These are phyloP conservation scores for Aptenodytes forsteri DNA, from an alignment of 2,113 vertebrate species.

Conservation along the genomic window DNA sequence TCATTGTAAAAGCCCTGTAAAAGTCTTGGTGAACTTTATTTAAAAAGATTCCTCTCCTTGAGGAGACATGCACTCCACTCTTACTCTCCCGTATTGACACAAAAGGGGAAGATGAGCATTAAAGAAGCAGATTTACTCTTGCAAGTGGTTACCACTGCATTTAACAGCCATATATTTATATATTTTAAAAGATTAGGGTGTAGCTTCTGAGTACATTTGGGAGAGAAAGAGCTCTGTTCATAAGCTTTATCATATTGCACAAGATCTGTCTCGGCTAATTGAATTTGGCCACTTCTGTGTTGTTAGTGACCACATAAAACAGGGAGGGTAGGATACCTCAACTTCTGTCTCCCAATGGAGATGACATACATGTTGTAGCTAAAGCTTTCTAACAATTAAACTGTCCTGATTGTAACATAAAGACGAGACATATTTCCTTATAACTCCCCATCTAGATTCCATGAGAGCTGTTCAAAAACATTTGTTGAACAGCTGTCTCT, in stretches of 20 bases:
- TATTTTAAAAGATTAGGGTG: background rate
- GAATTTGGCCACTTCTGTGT: background rate
- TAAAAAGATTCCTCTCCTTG: background rate
- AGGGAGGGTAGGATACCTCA: background rate
- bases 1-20: background rate
- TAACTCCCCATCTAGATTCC: background rate
- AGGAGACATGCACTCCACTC: background rate
- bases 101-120: background rate
- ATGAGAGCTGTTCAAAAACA: slow-evolving; percentile 13
- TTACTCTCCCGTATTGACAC: background rate
- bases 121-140: background rate
- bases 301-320: background rate
- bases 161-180: background rate
- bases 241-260: background rate
- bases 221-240: background rate
- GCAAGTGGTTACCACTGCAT: background rate
- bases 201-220: background rate
- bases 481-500: slow-evolving; percentile 51
- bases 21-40: background rate
- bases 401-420: background rate
- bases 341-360: background rate
- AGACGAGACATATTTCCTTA: background rate
- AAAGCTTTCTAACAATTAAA: slow-evolving; percentile 8
- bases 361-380: background rate
- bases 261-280: background rate